Conservation (phyloP, 2,797 vertebrate species). For the Antennarius maculatus region DNA sequence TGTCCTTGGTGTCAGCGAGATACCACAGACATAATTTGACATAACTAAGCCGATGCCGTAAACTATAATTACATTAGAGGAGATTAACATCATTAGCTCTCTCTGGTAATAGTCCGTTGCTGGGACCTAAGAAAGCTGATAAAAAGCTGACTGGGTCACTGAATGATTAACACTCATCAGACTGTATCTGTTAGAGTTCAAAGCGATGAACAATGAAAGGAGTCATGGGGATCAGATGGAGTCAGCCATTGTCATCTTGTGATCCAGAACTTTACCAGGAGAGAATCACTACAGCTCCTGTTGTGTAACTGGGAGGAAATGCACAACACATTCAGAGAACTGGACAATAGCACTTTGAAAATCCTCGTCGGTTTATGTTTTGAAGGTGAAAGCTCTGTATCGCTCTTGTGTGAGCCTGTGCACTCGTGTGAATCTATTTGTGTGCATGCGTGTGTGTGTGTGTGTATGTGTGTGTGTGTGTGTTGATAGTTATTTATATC, state of each 20-base stretch:
- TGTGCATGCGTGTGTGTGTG: neutral
- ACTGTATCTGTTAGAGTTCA: conserved; percentile 48
- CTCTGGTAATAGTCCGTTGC: conserved; percentile 40
- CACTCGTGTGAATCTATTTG: conserved; percentile 8
- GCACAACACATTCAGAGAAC: conserved; percentile 43
- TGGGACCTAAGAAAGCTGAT: conserved; percentile 26
- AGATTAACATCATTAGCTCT: conserved; percentile 64
- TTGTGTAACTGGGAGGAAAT: conserved; percentile 44
- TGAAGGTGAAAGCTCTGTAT: conserved; percentile 41
- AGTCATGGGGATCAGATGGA: conserved; percentile 43
- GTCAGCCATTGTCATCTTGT: conserved; percentile 21
- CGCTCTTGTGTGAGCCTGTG: conserved; percentile 7
- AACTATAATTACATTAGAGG: conserved; percentile 55
- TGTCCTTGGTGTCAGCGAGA: conserved; percentile 19
- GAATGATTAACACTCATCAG: conserved; percentile 23
- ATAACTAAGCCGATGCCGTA: conserved; percentile 39
- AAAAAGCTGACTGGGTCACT: conserved; percentile 20
- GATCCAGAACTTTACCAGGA: conserved; percentile 4
- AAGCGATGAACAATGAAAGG: conserved; percentile 36
- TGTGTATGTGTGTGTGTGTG: conserved; percentile 25
- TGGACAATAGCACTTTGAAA: conserved; percentile 67
- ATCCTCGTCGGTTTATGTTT: conserved; percentile 60
- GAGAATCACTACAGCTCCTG: conserved; percentile 26
- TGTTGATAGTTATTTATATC: conserved; percentile 76
- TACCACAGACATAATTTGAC: conserved; percentile 33